Percentiles rank a stretch among this genome's conserved stretches.
Conservation (phyloP, 2,888 invertebrate genomes). For the Napeogenes inachia region DNA sequence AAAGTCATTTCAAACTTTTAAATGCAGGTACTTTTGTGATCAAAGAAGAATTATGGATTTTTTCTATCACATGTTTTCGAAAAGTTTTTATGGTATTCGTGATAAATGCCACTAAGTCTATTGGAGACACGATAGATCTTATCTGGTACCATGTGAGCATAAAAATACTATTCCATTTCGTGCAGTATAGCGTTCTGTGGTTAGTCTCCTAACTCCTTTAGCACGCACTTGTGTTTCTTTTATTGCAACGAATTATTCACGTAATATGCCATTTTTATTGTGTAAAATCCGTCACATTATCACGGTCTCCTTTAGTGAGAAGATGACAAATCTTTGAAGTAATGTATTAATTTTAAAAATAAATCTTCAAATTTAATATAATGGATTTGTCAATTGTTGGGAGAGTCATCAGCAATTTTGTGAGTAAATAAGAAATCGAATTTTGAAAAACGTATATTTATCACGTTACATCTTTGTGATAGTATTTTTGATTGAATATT, state of each 20-base stretch:
- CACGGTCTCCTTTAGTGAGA: slow-evolving; percentile 8
- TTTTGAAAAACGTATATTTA: no score
- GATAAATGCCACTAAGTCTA: slow-evolving; percentile 50
- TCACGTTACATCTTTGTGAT: no score
- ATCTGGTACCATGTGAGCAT: slow-evolving; percentile 57
- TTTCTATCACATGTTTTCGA: slow-evolving; percentile 23
- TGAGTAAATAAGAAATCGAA: slow-evolving; percentile 43
- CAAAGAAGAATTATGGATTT: background rate
- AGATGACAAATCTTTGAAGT: background rate
- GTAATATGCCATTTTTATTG: slow-evolving; percentile 23
- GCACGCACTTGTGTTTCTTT: slow-evolving; percentile 53
- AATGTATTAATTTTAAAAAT: background rate
- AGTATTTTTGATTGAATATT: no score
- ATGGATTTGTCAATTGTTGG: slow-evolving; percentile 67
- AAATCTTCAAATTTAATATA: slow-evolving; percentile 20
- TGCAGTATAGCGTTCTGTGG: slow-evolving; percentile 40
- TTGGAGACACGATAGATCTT: slow-evolving; percentile 45
- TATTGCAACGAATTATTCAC: slow-evolving; percentile 22
- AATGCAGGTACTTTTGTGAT: background rate
- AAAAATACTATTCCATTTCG: slow-evolving; percentile 48
- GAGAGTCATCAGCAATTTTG: slow-evolving; percentile 64
- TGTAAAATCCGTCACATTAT: slow-evolving; percentile 17
- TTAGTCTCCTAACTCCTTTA: slow-evolving; percentile 58
- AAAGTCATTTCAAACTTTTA: background rate
- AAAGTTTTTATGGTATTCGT: slow-evolving; percentile 57